phyloP scores from a whole-genome alignment of 2,113 vertebrate genomes.

The Eulacestoma nigropectus region DNA sequence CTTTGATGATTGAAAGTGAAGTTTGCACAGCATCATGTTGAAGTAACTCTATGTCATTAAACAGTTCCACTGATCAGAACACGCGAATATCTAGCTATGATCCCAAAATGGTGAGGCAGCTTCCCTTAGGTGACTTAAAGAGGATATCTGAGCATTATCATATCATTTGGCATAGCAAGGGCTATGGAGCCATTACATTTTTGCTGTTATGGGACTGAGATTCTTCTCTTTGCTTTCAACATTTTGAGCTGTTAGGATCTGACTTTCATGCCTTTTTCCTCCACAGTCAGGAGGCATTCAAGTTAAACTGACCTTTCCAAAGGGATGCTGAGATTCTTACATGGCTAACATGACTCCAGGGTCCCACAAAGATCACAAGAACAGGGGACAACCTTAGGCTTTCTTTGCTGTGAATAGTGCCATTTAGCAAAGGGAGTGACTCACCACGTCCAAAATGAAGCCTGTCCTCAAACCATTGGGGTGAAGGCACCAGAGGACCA shows the following conservation, averaged over 20 bases:
- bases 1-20: background rate
- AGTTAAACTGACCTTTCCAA: background rate
- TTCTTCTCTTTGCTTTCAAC: background rate
- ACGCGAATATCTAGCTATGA: background rate
- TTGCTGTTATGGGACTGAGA: background rate
- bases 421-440: background rate
- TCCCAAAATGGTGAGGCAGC: background rate
- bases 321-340: background rate
- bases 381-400: background rate
- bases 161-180: background rate
- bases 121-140: background rate
- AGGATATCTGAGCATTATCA: background rate
- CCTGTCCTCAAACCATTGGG: background rate
- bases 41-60: background rate
- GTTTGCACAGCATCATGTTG: background rate
- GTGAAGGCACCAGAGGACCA: background rate
- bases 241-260: background rate
- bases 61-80: background rate
- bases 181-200: background rate
- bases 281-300: background rate
- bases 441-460: background rate
- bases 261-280: background rate
- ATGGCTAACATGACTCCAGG: background rate
- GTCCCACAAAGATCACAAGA: background rate
- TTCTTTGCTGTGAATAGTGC: background rate